Evolutionary conservation across 2,113 vertebrate species (phyloP), one percentile per base, ranked within the genome.

Genomic region (Larimichthys crocea): DNA sequence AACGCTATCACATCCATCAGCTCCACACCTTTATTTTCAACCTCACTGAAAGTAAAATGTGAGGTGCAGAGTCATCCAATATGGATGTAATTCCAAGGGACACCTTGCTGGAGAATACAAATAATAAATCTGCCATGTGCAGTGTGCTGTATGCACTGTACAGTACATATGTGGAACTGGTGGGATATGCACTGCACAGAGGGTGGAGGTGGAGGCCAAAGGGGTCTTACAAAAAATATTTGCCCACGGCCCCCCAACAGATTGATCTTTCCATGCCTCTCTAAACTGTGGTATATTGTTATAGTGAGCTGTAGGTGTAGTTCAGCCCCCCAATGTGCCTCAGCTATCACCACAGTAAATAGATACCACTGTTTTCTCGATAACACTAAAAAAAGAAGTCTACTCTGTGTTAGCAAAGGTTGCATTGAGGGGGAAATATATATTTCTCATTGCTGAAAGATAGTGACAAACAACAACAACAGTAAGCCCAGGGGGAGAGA

Each of bases 391-490:
- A 62, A 55, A 57, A 35, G 26, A 57, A 31, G 48, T 59, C 20
- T 62, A 59, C 55, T 24, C 19, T n/a, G 29, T 24, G 29, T 65
- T 74, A 67, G 79, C 79, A 26, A 31, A 80, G 61, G 69, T 76
- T 75, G 11, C 65, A 79, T 12, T 52, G 22, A 67, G 29, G 24
- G 31, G 63, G 44, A 74, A 89, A 90, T 70, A 42, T 49, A 67
- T 73, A 35, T 68, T 68, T 74, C 65, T 90, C 42, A 15, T 24
- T 71, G 69, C 62, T 63, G 59, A 80, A 60, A 79, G 53, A 86
- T 42, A 57, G 71, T 56, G 48, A 82, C 71, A 83, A 84, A 83
- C 70, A 87, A 67, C 44, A 88, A 50, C 63, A 80, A 24, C 1
- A 56, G 48, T 50, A 49, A 46, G 56, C 76, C 42, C 66, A 55